These are phyloP conservation scores for Brachirus orientalis DNA, from an alignment of 2,113 vertebrate species.

Conservation along the genomic window DNA sequence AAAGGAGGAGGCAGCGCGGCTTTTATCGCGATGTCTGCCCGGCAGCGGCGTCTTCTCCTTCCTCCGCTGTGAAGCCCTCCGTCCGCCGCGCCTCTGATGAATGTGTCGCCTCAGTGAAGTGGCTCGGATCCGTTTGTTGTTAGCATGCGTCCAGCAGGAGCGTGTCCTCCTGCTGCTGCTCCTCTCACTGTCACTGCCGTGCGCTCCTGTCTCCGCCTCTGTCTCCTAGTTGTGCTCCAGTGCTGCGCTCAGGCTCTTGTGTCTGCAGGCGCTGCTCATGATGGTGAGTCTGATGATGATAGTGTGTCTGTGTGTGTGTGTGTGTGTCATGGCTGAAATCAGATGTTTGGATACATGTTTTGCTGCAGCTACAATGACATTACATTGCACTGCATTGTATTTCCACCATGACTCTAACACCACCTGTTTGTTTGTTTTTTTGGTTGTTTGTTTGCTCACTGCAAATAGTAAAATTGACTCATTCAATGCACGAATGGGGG, in stretches of 20 bases:
- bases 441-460: background rate
- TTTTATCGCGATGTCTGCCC: constrained; percentile 17
- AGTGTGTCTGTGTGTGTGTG: no score
- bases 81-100: constrained; percentile 10
- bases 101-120: constrained; percentile 43
- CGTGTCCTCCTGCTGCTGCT: constrained; percentile 10
- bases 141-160: constrained; percentile 68
- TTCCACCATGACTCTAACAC: background rate
- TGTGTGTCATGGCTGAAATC: no score
- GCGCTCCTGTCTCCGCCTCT: constrained; percentile 38
- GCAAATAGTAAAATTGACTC: background rate
- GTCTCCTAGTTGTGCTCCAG: constrained; percentile 33
- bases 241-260: constrained; percentile 21
- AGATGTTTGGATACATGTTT: no score
- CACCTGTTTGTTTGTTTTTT: background rate
- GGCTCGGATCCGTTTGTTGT: constrained; percentile 11
- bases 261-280: constrained; percentile 42
- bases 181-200: constrained; percentile 27
- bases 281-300: constrained; percentile 58
- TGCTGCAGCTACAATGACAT: no score
- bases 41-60: background rate
- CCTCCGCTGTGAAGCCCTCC: constrained; percentile 8
- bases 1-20: background rate
- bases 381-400: no score
- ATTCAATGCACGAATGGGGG: background rate